Conservation (phyloP, 64 coral and sea anemone genomes). For the Dendrophyllia cribrosa region DNA sequence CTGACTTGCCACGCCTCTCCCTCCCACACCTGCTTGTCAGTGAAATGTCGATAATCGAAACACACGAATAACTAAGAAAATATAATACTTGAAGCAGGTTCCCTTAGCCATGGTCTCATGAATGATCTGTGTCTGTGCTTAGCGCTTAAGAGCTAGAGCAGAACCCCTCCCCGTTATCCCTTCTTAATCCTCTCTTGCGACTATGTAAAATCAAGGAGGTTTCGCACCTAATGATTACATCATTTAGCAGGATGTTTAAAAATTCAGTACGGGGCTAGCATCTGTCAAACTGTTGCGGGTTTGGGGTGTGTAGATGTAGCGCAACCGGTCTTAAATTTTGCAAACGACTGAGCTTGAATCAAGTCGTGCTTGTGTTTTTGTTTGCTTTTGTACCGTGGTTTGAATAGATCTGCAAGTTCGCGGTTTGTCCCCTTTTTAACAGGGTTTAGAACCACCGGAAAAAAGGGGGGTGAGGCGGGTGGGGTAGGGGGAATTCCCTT, state of each 20-base stretch:
- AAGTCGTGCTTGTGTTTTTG: slow-evolving; percentile 7
- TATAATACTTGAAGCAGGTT: slow-evolving; percentile 4
- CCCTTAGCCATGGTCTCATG: neutral
- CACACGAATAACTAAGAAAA: neutral
- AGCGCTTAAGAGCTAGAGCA: neutral
- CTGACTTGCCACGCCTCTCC: neutral
- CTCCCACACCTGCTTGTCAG: slow-evolving; percentile 31
- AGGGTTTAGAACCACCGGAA: neutral
- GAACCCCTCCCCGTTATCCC: neutral
- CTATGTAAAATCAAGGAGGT: neutral
- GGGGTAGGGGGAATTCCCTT: too few species aligned
- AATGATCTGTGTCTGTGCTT: neutral
- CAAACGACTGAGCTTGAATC: neutral
- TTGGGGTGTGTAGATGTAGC: neutral
- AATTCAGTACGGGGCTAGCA: neutral
- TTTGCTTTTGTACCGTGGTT: neutral
- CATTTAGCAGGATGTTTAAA: slow-evolving; percentile 5
- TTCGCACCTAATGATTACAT: neutral
- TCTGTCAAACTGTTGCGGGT: slow-evolving; percentile 27
- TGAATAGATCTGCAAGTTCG: too few species aligned
- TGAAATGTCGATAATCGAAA: slow-evolving; percentile 9
- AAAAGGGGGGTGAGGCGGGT: too few species aligned
- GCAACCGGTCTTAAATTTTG: neutral
- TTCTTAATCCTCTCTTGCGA: neutral
- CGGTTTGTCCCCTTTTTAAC: neutral